Evolutionary conservation across 2,888 invertebrate species (phyloP).

Genomic region (Macrosiphum euphorbiae): DNA sequence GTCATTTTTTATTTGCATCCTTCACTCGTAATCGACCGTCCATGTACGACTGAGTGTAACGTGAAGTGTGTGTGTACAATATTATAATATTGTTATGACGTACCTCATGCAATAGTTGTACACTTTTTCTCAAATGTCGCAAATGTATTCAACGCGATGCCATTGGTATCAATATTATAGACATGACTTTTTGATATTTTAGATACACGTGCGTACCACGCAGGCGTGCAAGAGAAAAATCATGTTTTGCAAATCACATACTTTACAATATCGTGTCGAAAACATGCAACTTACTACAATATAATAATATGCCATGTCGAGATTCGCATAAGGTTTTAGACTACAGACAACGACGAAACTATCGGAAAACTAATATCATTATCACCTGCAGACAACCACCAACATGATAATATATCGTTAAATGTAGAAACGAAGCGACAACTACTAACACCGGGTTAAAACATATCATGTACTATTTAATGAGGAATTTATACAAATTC

Average conservation of each 20-base stretch:
- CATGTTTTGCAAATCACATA: neutral
- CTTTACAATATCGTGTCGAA: neutral
- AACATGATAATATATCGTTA: neutral
- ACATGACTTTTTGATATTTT: neutral
- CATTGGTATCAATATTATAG: neutral
- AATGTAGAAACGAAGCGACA: neutral
- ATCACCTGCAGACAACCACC: neutral
- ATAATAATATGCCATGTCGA: neutral
- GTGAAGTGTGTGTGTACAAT: neutral
- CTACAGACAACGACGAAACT: neutral
- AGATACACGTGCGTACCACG: neutral
- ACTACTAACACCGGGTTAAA: neutral
- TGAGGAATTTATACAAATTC: no score
- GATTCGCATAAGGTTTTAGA: neutral
- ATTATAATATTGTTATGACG: neutral
- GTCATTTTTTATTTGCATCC: neutral
- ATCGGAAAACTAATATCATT: neutral
- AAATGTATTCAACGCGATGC: neutral
- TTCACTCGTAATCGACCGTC: neutral
- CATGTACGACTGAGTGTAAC: neutral
- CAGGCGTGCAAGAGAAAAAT: neutral
- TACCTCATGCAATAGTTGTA: neutral
- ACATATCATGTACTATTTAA: neutral
- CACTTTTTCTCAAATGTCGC: neutral
- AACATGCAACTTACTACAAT: neutral